A percentile compares a stretch with the other conserved stretches of the same genome.
Evolutionary conservation across 92 coral and sea anemone species (phyloP).

Genomic region (Actinernus sp.): DNA sequence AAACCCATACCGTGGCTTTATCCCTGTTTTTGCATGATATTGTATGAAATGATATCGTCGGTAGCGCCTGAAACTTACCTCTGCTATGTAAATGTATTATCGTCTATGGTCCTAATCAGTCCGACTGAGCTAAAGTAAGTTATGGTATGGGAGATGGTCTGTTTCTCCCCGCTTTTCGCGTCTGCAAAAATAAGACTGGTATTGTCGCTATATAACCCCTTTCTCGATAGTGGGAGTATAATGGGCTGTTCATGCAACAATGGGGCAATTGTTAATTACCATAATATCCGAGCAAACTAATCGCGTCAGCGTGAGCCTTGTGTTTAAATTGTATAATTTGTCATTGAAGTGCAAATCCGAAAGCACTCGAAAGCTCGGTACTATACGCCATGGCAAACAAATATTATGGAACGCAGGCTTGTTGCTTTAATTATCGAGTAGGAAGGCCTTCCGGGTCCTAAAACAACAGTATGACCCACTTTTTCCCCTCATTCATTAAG

Average conservation of each 20-base stretch:
- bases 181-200: not conserved
- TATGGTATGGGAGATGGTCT: not conserved
- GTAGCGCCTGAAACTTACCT: too few relatives aligned
- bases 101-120: too few relatives aligned
- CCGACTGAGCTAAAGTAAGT: too few relatives aligned
- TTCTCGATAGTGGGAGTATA: constrained; percentile 9
- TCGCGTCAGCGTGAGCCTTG: not conserved
- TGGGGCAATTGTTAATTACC: constrained; percentile 11
- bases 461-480: too few relatives aligned
- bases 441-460: constrained; percentile 1
- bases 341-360: constrained; percentile 74
- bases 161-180: not conserved
- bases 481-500: too few relatives aligned
- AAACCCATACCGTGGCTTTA: too few relatives aligned
- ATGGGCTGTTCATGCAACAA: constrained; percentile 16
- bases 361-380: constrained; percentile 43
- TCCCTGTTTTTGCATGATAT: too few relatives aligned
- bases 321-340: constrained; percentile 72
- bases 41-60: too few relatives aligned
- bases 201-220: constrained; percentile 11
- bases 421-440: not conserved
- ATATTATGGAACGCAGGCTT: not conserved
- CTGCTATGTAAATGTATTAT: too few relatives aligned
- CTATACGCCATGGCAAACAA: too few relatives aligned
- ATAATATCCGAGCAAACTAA: constrained; percentile 33